A percentile compares a stretch with the other conserved stretches of the same genome.
These are phyloP conservation scores for Parapsyche elsis DNA, from an alignment of 1,140 invertebrate species.

Conservation along the genomic window DNA sequence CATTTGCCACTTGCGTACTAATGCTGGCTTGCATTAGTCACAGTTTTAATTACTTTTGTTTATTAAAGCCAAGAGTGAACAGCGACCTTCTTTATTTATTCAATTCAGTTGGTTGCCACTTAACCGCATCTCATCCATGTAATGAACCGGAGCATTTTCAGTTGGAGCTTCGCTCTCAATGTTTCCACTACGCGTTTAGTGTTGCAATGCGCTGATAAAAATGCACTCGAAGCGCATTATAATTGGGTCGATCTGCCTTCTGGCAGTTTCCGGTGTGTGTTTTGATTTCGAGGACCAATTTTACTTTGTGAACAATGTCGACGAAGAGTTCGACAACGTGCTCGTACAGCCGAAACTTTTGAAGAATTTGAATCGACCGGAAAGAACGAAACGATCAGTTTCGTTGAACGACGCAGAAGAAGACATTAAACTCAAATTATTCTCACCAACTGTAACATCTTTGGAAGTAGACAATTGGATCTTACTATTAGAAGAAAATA, in stretches of 20 bases:
- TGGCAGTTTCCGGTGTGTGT: not conserved
- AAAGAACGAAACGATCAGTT: slow-evolving; percentile 40
- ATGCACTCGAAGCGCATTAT: too few relatives aligned
- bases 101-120: slow-evolving; percentile 9
- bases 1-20: too few relatives aligned
- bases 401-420: slow-evolving; percentile 33
- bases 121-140: not conserved
- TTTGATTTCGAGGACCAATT: not conserved
- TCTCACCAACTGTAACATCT: slow-evolving; percentile 29
- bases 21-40: slow-evolving; percentile 29
- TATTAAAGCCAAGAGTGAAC: slow-evolving; percentile 35
- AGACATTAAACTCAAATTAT: slow-evolving; percentile 39
- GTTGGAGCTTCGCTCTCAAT: not conserved
- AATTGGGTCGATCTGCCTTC: too few relatives aligned
- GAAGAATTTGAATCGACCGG: not conserved
- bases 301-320: slow-evolving; percentile 1
- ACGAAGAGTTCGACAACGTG: slow-evolving; percentile 46
- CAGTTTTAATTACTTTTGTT: slow-evolving; percentile 39
- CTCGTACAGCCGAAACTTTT: slow-evolving; percentile 44
- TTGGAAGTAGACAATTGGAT: slow-evolving; percentile 53
- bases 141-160: not conserved
- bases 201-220: not conserved
- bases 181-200: not conserved
- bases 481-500: slow-evolving; percentile 49
- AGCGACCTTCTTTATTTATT: slow-evolving; percentile 21